Conservation (phyloP, 1,140 invertebrate species). For the Drosophila lacteicornis region DNA sequence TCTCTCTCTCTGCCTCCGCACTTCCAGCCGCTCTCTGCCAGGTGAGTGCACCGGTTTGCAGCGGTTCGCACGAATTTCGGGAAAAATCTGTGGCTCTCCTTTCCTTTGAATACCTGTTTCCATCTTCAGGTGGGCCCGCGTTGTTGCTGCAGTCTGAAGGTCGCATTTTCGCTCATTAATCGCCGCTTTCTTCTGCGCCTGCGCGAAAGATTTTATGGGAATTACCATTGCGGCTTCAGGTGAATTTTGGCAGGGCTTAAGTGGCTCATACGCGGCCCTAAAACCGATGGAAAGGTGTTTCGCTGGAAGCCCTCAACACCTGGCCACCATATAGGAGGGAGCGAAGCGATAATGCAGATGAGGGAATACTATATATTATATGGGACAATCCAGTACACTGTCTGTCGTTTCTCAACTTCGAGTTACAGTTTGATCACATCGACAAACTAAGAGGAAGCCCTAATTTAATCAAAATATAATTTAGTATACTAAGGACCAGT, state of each 20-base stretch:
- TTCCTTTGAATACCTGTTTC: constrained; percentile 65
- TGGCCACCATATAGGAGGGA: neutral
- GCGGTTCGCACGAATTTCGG: constrained; percentile 65
- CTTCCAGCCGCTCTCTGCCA: constrained; percentile 31
- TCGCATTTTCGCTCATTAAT: constrained; percentile 80
- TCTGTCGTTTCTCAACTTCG: too few relatives aligned
- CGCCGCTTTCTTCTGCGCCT: constrained; percentile 74
- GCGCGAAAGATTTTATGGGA: constrained; percentile 48
- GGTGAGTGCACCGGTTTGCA: constrained; percentile 59
- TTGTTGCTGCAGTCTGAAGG: constrained; percentile 66
- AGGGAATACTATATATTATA: too few relatives aligned
- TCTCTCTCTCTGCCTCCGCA: constrained; percentile 8
- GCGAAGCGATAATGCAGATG: neutral
- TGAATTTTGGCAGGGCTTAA: constrained; percentile 36
- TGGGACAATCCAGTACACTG: too few relatives aligned
- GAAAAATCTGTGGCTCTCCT: constrained; percentile 59
- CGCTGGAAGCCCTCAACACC: constrained; percentile 11
- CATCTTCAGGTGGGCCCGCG: constrained; percentile 32
- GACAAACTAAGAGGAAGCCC: too few relatives aligned
- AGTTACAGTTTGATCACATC: too few relatives aligned
- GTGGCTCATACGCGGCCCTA: constrained; percentile 16
- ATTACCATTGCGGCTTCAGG: constrained; percentile 35
- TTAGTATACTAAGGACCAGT: too few relatives aligned
- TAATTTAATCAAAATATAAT: too few relatives aligned
- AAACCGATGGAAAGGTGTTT: constrained; percentile 11